Evolutionary conservation across 1,140 invertebrate species (phyloP), one percentile per base, ranked within the genome.

Genomic region (Drosophila grimshawi): DNA sequence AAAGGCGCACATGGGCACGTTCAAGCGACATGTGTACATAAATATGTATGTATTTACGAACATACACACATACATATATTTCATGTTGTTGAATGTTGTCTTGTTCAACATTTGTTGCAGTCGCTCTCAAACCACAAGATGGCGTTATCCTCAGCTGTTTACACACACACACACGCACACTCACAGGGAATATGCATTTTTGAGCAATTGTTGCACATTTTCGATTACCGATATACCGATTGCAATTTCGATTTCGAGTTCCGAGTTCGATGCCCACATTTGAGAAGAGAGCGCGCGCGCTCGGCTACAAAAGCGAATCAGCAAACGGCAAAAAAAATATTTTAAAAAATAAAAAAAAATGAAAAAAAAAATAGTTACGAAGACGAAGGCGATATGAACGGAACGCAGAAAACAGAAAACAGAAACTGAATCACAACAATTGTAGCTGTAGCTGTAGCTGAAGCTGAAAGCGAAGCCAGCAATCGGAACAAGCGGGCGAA

Each of bases 401-500:
- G 29, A 74, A 69, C 65, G 65, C 37, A 7, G 57, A 48, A 48
- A 43, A 11, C 52, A 70, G 43, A 70, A 70, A 75, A 75, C 65
- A 75, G 72, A 75, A 69, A 75, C 72, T 69, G 59, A 74, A 74
- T 62, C 65, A 68, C 65, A 74, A 74, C 71, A 68, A 67, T 72
- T 66, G 62, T 59, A 49, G 62, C 62, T 53, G 39, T 56, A 56
- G 68, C 52, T 62, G 56, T 59, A 49, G 65, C 61, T 52, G 41
- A 33, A 55, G 30, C 57, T 43, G 10, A 43, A 60, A 27, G 32
- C 33, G n/a, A 33, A 63, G 61, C 63, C 46, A 46, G 32, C 52
- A 53, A 35, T 35, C 30, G 63, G 63, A 45, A 41, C 56, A 39
- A 32, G 43, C 43, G 53, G 39, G 27, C 59, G 29, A 56, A 27